Percentiles rank a stretch among this genome's conserved stretches.
Evolutionary conservation across 2,888 invertebrate genomes (phyloP).

Genomic region (Tridacna crocea): DNA sequence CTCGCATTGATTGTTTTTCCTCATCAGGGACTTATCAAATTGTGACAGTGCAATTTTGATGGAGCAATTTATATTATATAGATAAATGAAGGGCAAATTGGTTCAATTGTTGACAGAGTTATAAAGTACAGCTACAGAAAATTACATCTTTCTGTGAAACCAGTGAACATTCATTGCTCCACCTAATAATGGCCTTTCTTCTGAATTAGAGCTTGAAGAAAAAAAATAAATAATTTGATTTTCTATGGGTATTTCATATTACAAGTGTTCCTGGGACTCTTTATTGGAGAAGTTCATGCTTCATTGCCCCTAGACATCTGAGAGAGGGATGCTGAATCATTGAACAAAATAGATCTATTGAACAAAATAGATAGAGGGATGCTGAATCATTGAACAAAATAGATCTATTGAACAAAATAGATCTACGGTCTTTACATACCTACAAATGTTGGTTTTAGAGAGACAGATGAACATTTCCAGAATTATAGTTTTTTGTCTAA

Average conservation of each 20-base stretch:
- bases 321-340: not conserved
- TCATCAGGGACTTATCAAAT: not conserved
- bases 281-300: slow-evolving; percentile 12
- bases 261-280: not conserved
- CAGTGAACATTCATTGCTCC: slow-evolving; percentile 11
- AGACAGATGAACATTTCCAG: too few relatives aligned
- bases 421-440: too few relatives aligned
- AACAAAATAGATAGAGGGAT: not conserved
- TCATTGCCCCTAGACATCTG: not conserved
- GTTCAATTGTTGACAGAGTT: slow-evolving; percentile 14
- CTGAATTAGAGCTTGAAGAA: slow-evolving; percentile 4
- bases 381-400: not conserved
- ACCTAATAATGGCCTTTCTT: slow-evolving; percentile 21
- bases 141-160: slow-evolving; percentile 4
- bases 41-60: not conserved
- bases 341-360: too few relatives aligned
- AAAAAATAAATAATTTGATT: slow-evolving; percentile 18
- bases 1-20: slow-evolving; percentile 2
- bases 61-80: slow-evolving; percentile 1
- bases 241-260: slow-evolving; percentile 13
- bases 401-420: too few relatives aligned
- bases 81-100: slow-evolving; percentile 5
- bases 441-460: too few relatives aligned
- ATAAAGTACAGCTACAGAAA: slow-evolving; percentile 10
- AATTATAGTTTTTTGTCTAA: too few relatives aligned